A percentile compares a stretch with the other conserved stretches of the same genome.
Evolutionary conservation across 2,797 vertebrate species (phyloP).

Genomic region (Tarsius wallacei): DNA sequence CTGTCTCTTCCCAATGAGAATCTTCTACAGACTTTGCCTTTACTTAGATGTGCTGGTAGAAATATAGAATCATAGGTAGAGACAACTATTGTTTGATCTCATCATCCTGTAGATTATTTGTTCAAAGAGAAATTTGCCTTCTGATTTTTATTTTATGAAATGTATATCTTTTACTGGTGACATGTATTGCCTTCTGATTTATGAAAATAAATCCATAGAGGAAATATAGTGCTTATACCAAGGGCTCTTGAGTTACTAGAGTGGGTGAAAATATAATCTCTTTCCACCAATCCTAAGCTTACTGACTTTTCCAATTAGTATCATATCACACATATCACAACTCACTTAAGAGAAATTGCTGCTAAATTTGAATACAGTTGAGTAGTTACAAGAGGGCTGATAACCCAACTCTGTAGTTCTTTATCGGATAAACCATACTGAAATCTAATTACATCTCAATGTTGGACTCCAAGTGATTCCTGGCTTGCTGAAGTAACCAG

Average conservation of each 20-base stretch:
- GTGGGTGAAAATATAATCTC: neutral
- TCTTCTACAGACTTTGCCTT: neutral
- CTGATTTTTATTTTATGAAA: too few species aligned
- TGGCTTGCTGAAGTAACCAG: neutral
- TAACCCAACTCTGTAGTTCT: neutral
- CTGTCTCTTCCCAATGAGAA: neutral
- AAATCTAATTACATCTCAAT: neutral
- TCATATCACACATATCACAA: neutral
- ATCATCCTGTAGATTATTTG: neutral
- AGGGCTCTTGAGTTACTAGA: neutral
- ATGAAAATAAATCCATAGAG: neutral
- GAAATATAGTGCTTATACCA: neutral
- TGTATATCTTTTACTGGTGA: too few species aligned
- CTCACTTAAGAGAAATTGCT: neutral
- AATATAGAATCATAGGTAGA: neutral
- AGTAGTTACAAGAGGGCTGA: neutral
- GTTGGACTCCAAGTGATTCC: neutral
- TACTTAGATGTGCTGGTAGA: neutral
- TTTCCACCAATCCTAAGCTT: constrained; percentile 4
- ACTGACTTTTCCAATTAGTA: neutral
- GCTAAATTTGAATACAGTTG: neutral
- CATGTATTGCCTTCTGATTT: neutral
- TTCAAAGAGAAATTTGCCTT: neutral
- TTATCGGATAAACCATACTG: neutral
- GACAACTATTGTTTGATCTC: neutral